phyloP scores from a whole-genome alignment of 2,113 vertebrate species.

The Malurus alboscapulatus region DNA sequence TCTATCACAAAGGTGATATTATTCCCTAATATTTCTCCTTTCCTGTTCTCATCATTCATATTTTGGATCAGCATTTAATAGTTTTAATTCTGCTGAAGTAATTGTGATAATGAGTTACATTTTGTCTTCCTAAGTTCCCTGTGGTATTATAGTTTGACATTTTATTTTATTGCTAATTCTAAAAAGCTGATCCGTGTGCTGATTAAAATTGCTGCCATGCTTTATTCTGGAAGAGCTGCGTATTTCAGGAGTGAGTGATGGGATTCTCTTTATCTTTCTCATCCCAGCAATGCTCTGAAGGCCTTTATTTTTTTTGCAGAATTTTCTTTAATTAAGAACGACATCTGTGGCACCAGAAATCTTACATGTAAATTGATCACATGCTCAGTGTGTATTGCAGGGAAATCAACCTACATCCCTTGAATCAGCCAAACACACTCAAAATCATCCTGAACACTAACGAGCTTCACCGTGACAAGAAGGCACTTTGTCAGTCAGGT shows the following conservation, averaged over 20 bases:
- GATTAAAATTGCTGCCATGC: background rate
- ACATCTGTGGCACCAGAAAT: background rate
- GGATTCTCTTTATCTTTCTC: background rate
- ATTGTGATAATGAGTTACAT: background rate
- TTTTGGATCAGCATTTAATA: background rate
- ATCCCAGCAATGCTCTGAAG: background rate
- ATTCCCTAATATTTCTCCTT: background rate
- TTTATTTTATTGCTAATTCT: conserved; percentile 4
- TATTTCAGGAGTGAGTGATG: background rate
- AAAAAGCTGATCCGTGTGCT: background rate
- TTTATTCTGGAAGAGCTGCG: background rate
- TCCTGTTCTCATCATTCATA: background rate
- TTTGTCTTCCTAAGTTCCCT: background rate
- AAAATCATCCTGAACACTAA: background rate
- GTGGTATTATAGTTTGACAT: background rate
- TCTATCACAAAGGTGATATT: background rate
- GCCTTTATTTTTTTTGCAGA: background rate
- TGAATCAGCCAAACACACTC: background rate
- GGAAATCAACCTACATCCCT: background rate
- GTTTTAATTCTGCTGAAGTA: conserved; percentile 5
- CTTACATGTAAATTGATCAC: background rate
- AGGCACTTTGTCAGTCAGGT: background rate
- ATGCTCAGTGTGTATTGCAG: background rate
- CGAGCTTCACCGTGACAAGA: background rate
- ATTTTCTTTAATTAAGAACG: background rate